phyloP scores from a whole-genome alignment of 2,113 vertebrate genomes.

The Cisticola juncidis region DNA sequence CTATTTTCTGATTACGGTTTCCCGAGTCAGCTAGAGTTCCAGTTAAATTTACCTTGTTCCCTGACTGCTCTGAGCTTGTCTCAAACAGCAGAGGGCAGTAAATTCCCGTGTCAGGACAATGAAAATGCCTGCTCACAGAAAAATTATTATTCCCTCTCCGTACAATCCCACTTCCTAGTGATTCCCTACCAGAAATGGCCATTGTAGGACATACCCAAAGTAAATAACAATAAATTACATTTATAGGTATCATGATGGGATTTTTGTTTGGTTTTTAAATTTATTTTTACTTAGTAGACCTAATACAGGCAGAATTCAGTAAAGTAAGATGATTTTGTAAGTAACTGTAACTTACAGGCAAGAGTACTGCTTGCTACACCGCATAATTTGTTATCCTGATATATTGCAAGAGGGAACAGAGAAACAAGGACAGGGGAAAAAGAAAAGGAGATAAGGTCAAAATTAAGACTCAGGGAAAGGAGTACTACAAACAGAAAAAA shows the following conservation, averaged over 20 bases:
- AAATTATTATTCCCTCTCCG: not conserved
- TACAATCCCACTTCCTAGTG: not conserved
- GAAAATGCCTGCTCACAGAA: not conserved
- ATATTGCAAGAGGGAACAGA: not conserved
- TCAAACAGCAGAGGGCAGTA: conserved; percentile 66
- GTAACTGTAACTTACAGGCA: not conserved
- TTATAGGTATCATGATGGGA: not conserved
- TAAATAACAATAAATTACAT: not conserved
- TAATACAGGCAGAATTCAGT: not conserved
- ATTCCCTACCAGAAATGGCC: not conserved
- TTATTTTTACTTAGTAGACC: not conserved
- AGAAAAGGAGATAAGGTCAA: not conserved
- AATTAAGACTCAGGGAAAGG: not conserved
- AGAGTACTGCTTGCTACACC: not conserved
- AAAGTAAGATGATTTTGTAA: not conserved
- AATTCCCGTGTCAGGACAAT: not conserved
- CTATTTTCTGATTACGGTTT: not conserved
- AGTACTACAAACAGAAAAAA: not conserved
- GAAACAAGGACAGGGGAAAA: not conserved
- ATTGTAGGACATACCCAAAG: not conserved
- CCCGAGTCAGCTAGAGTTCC: not conserved
- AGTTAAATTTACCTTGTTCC: not conserved
- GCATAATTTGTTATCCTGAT: not conserved
- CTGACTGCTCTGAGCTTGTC: not conserved
- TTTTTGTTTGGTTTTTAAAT: too few species aligned